Percentiles rank a stretch among this genome's conserved stretches.
Conservation (phyloP, 2,888 invertebrate genomes). For the Pardosa pseudoannulata region DNA sequence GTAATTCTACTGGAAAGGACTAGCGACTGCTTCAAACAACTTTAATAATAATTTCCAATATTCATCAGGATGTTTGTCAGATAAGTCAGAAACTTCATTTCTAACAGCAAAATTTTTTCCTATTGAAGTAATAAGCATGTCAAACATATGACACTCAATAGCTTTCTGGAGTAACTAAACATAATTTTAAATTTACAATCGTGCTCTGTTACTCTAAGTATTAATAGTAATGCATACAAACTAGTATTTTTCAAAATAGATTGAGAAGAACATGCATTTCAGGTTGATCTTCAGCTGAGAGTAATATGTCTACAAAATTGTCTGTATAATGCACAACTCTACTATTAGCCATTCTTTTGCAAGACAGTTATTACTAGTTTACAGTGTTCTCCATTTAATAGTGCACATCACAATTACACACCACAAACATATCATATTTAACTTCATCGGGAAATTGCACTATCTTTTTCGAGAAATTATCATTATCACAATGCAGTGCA, state of each 20-base stretch:
- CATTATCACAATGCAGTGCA: slow-evolving; percentile 27
- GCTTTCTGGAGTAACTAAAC: slow-evolving; percentile 86
- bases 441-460: slow-evolving; percentile 46
- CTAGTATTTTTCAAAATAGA: slow-evolving; percentile 76
- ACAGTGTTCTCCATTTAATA: slow-evolving; percentile 54
- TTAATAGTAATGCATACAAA: slow-evolving; percentile 89
- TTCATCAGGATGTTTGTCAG: slow-evolving; percentile 45
- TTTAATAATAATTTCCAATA: slow-evolving; percentile 55
- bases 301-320: slow-evolving; percentile 51
- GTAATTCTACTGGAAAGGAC: slow-evolving; percentile 43
- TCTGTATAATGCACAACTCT: slow-evolving; percentile 44
- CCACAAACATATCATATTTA: slow-evolving; percentile 53
- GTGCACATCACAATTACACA: slow-evolving; percentile 32
- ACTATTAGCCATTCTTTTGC: slow-evolving; percentile 49
- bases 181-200: slow-evolving; percentile 84
- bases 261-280: slow-evolving; percentile 31
- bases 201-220: slow-evolving; percentile 81
- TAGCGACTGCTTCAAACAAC: slow-evolving; percentile 46
- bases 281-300: slow-evolving; percentile 41
- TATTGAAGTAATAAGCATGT: slow-evolving; percentile 77
- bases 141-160: slow-evolving; percentile 85
- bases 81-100: slow-evolving; percentile 35
- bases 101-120: slow-evolving; percentile 38
- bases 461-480: slow-evolving; percentile 41
- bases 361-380: slow-evolving; percentile 44